Conservation (phyloP, 2,113 vertebrate genomes). For the Trinectes maculatus region DNA sequence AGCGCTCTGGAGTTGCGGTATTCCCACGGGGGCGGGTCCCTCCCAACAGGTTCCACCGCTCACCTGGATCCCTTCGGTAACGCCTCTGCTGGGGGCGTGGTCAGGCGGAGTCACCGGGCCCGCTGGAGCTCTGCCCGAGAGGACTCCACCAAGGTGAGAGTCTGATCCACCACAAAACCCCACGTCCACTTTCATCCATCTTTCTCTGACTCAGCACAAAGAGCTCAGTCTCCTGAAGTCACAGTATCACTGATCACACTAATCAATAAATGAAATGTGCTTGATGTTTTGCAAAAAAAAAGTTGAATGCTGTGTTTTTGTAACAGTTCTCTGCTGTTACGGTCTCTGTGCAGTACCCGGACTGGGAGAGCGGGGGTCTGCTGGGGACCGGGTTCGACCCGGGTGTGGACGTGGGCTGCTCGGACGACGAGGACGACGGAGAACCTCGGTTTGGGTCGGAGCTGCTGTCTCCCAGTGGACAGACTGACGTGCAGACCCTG, state of each 20-base stretch:
- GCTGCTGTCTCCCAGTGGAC: conserved; percentile 90
- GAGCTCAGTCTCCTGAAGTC: too few species aligned
- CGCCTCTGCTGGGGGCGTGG: conserved; percentile 80
- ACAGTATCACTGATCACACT: too few species aligned
- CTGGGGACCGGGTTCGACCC: conserved; percentile 84
- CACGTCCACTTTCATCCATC: too few species aligned
- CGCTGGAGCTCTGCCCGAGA: conserved; percentile 88
- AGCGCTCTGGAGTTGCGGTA: conserved; percentile 91
- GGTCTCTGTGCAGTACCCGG: conserved; percentile 77
- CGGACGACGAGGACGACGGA: conserved; percentile 88
- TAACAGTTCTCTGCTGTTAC: not conserved
- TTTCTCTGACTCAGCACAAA: too few species aligned
- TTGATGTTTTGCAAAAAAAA: not conserved
- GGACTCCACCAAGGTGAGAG: conserved; percentile 86
- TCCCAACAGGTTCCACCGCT: conserved; percentile 81
- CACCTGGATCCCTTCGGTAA: conserved; percentile 88
- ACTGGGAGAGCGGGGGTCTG: conserved; percentile 87
- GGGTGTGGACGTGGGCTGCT: conserved; percentile 83
- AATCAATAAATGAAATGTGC: not conserved
- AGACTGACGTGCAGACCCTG: conserved; percentile 92
- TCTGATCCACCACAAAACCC: not conserved
- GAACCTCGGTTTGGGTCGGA: conserved; percentile 88
- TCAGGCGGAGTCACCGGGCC: conserved; percentile 82
- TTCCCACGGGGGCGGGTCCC: conserved; percentile 85
- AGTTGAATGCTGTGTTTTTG: too few species aligned